Evolutionary conservation across 2,797 vertebrate genomes (phyloP).

Genomic region (Arremon aurantiirostris): DNA sequence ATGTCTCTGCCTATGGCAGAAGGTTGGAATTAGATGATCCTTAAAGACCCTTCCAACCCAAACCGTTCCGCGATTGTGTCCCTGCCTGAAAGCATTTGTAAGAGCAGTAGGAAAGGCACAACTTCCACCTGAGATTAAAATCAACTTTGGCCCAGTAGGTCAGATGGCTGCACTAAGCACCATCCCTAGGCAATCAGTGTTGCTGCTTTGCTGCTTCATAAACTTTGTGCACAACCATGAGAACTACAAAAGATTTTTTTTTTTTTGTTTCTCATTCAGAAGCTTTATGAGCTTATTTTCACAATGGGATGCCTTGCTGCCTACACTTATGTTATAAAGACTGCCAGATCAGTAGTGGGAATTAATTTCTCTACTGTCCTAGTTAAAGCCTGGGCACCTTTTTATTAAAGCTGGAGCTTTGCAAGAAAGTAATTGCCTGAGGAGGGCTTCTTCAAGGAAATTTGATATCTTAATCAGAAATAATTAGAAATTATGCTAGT

Average conservation of each 20-base stretch:
- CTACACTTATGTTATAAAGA: neutral
- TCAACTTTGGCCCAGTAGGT: fast-evolving
- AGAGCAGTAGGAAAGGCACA: neutral
- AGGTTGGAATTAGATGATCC: neutral
- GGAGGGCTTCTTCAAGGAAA: neutral
- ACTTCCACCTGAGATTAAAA: neutral
- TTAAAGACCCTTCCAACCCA: neutral
- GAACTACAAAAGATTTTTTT: neutral
- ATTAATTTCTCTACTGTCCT: neutral
- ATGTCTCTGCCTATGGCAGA: neutral
- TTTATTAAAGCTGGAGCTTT: neutral
- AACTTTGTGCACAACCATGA: neutral
- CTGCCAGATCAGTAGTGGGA: neutral
- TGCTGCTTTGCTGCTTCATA: neutral
- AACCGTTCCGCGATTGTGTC: neutral
- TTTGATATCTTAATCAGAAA: neutral
- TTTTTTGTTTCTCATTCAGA: neutral
- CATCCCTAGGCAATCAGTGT: neutral
- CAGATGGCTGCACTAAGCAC: neutral
- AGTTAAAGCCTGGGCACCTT: neutral
- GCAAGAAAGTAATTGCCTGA: neutral
- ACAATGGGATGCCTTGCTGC: neutral
- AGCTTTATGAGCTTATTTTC: neutral
- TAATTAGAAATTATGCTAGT: neutral
- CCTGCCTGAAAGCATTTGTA: neutral